A percentile compares a stretch with the other conserved stretches of the same genome.
phyloP scores from a whole-genome alignment of 2,797 vertebrate genomes.

The Oreonectes daqikongensis region DNA sequence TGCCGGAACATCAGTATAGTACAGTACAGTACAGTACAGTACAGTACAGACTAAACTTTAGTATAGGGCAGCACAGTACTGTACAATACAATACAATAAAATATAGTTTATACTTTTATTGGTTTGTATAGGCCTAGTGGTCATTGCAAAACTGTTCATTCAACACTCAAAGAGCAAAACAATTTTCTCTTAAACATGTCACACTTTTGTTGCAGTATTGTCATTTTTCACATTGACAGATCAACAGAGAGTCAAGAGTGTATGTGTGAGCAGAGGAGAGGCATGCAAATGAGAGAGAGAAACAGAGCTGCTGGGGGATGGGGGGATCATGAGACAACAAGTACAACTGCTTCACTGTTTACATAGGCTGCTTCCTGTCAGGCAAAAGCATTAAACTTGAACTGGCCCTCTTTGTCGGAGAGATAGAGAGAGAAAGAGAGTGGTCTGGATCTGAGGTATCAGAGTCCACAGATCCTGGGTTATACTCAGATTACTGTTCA shows the following conservation, averaged over 20 bases:
- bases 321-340: conserved; percentile 29
- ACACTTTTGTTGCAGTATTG: not conserved
- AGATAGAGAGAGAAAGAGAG: not conserved
- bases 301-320: not conserved
- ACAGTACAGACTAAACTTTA: not conserved
- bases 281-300: conserved; percentile 1
- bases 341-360: conserved; percentile 49
- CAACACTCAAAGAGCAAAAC: not conserved
- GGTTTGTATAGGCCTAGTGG: not conserved
- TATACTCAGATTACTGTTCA: not conserved
- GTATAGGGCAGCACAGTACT: not conserved
- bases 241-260: not conserved
- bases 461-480: not conserved
- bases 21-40: not conserved
- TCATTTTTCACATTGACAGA: not conserved
- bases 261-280: not conserved
- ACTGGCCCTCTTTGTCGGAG: not conserved
- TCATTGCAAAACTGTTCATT: not conserved
- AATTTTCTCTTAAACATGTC: not conserved
- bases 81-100: too few species aligned
- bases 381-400: conserved; percentile 32
- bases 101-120: not conserved
- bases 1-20: too few species aligned
- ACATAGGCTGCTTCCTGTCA: conserved; percentile 48
- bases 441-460: too few species aligned